Conservation (phyloP, 2,113 vertebrate genomes). For the Pedionomus torquatus region DNA sequence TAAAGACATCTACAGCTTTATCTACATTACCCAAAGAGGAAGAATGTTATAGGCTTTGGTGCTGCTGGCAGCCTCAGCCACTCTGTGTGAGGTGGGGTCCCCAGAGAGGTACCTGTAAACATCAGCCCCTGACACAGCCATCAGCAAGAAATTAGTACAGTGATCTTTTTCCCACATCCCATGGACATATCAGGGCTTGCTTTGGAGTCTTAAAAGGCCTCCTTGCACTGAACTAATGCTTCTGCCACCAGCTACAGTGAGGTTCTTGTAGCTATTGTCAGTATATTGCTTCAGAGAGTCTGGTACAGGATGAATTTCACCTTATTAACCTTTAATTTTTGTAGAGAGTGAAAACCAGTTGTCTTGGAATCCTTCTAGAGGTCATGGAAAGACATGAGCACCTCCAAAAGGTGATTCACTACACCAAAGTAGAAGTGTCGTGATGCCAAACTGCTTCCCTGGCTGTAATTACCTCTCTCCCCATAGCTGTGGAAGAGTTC, state of each 20-base stretch:
- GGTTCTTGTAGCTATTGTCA: not conserved
- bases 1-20: no score
- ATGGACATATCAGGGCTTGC: fast-evolving
- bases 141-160: not conserved
- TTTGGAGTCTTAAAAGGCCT: not conserved
- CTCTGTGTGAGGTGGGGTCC: not conserved
- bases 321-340: not conserved
- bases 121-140: not conserved
- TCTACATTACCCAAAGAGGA: not conserved
- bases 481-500: not conserved
- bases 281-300: not conserved
- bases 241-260: not conserved
- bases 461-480: not conserved
- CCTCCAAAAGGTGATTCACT: not conserved
- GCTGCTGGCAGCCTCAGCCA: not conserved
- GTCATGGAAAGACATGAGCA: not conserved
- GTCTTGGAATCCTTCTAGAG: not conserved
- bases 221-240: not conserved
- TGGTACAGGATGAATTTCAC: not conserved
- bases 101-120: fast-evolving
- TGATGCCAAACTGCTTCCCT: not conserved
- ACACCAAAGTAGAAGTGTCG: not conserved
- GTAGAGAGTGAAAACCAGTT: not conserved
- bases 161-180: not conserved
- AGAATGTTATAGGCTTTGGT: not conserved